Evolutionary conservation across 2,113 vertebrate genomes (phyloP).

Genomic region (Conger conger): DNA sequence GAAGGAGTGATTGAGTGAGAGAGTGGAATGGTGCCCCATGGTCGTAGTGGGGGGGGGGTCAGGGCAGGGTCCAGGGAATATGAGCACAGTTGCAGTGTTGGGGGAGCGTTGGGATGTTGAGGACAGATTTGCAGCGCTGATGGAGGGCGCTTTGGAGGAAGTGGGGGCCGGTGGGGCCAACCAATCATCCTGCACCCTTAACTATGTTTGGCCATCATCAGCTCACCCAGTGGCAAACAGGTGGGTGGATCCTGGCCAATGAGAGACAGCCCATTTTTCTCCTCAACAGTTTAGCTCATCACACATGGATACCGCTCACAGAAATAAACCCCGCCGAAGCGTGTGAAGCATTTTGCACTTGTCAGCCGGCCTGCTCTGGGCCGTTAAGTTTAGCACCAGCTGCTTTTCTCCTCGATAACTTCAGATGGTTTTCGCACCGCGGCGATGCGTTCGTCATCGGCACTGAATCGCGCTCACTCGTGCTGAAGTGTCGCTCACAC

Average conservation of each 20-base stretch:
- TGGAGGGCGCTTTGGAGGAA: background rate
- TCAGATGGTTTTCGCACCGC: background rate
- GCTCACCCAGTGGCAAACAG: background rate
- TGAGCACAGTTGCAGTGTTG: background rate
- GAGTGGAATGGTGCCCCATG: background rate
- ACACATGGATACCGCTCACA: background rate
- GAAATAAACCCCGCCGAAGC: background rate
- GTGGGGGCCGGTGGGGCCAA: background rate
- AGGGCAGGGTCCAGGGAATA: background rate
- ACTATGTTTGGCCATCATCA: background rate
- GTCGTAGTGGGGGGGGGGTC: background rate
- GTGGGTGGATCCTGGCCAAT: background rate
- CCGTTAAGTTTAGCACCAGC: background rate
- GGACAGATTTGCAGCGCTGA: constrained; percentile 3
- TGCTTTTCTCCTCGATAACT: background rate
- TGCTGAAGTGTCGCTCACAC: background rate
- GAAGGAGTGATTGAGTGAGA: background rate
- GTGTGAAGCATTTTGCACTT: background rate
- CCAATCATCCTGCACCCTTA: background rate
- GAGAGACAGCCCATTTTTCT: background rate
- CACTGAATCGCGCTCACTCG: background rate
- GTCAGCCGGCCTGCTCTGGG: background rate
- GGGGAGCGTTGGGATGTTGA: background rate
- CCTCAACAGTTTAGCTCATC: background rate
- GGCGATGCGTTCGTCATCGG: background rate